Evolutionary conservation across 2,888 invertebrate species (phyloP), one percentile per base, ranked within the genome.

Genomic region (Pseudanteris insignis): DNA sequence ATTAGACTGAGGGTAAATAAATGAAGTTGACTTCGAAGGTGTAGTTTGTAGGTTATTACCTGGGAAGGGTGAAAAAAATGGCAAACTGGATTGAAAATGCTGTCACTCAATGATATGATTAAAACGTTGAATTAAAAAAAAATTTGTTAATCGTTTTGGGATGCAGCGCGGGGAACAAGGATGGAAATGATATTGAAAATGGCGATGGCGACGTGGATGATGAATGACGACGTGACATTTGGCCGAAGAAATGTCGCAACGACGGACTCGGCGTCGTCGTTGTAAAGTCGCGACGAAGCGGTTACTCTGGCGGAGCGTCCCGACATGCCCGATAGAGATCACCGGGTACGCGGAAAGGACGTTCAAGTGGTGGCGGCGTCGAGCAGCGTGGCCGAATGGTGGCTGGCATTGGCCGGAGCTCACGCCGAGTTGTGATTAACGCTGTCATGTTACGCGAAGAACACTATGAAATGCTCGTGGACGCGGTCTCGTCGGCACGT

Each of bases 391-490:
- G 30, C 29, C 11, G 7, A 32, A 43, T 21, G 21, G 24, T 9
- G 54, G 36, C 25, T 36, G 26, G 47, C 41, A 4, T 4, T 4
- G 7, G 8, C 26, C 6, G 26, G 6, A 4, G 26, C 7, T 2
- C 34, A 41, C 50, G 44, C 30, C 29, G 36, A 54, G 43, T 40
- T 57, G 26, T 46, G 46, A 40, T 50, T 41, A 30, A 37, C 34
- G 28, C 36, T 60, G 60, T 51, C 29, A 64, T 61, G 60, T 43
- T 53, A 40, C 51, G 43, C 47, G 44, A 51, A 28, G 57, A 53
- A 57, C 48, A 70, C 67, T 71, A 72, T 72, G 73, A 72, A 70
- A 73, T 65, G 69, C 65, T 43, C 66, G 70, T 69, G 64, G 65
- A 59, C 54, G 63, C 63, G 51, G 63, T 70, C 73, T 70, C 72